Evolutionary conservation across 2,797 vertebrate species (phyloP).

Genomic region (Pseudotriccus pelzelni): DNA sequence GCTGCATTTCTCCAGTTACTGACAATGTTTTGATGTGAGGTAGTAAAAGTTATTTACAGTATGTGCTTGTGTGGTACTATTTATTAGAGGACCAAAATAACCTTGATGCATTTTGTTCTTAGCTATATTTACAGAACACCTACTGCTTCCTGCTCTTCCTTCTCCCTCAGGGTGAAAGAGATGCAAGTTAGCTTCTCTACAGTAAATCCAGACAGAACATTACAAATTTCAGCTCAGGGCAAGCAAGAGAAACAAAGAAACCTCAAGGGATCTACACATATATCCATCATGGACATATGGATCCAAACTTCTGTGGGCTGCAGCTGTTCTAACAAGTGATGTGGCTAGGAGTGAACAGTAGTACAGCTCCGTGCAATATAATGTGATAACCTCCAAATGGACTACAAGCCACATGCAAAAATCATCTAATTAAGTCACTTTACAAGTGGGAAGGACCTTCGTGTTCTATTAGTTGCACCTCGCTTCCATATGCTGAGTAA

Average conservation of each 20-base stretch:
- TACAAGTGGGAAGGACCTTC: background rate
- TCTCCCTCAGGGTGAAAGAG: background rate
- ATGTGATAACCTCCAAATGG: background rate
- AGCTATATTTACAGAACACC: constrained; percentile 24
- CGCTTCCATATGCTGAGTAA: background rate
- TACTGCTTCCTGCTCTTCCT: constrained; percentile 6
- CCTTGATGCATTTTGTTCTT: background rate
- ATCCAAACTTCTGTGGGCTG: background rate
- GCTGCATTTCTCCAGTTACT: constrained; percentile 27
- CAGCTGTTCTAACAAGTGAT: background rate
- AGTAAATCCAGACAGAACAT: background rate
- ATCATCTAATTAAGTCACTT: background rate
- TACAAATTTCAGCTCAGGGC: background rate
- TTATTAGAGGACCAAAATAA: constrained; percentile 15
- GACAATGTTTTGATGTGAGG: constrained; percentile 1
- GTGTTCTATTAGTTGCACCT: background rate
- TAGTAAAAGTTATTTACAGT: constrained; percentile 23
- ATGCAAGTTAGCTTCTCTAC: background rate
- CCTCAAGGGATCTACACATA: background rate
- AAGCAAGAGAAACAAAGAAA: background rate
- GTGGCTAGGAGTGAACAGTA: background rate
- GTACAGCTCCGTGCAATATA: background rate
- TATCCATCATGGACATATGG: background rate
- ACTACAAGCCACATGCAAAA: background rate
- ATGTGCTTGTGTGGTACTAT: background rate